Evolutionary conservation across 2,797 vertebrate genomes (phyloP).

Genomic region (Darevskia nairensis): DNA sequence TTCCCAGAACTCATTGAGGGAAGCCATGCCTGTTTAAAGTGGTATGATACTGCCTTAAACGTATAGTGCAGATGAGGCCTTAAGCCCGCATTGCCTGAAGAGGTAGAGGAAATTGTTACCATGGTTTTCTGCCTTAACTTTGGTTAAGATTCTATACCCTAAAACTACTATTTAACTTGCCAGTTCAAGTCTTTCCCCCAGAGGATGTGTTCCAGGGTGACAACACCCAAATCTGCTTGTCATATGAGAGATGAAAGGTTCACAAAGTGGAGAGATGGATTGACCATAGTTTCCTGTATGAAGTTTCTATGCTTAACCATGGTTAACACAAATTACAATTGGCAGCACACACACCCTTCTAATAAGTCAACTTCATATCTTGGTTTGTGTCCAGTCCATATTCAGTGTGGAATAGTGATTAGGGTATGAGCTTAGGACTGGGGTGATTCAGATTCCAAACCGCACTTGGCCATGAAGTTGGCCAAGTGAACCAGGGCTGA

Average conservation of each 20-base stretch:
- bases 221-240: neutral
- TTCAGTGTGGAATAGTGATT: neutral
- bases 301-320: neutral
- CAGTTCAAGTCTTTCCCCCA: neutral
- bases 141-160: neutral
- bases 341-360: no score
- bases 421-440: neutral
- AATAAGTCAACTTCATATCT: neutral
- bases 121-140: neutral
- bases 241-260: neutral
- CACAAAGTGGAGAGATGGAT: neutral
- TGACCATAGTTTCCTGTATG: neutral
- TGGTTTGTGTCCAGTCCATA: neutral
- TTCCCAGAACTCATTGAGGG: no score
- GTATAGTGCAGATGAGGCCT: no score
- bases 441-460: neutral
- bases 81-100: no score
- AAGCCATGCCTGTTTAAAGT: no score
- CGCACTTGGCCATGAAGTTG: no score
- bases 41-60: no score
- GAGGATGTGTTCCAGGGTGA: neutral
- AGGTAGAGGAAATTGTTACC: neutral
- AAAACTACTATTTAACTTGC: neutral
- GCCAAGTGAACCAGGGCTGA: no score
- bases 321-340: neutral